Base-by-base conservation (phyloP, 2,888 invertebrate species). In the Thymelicus sylvestris region DNA sequence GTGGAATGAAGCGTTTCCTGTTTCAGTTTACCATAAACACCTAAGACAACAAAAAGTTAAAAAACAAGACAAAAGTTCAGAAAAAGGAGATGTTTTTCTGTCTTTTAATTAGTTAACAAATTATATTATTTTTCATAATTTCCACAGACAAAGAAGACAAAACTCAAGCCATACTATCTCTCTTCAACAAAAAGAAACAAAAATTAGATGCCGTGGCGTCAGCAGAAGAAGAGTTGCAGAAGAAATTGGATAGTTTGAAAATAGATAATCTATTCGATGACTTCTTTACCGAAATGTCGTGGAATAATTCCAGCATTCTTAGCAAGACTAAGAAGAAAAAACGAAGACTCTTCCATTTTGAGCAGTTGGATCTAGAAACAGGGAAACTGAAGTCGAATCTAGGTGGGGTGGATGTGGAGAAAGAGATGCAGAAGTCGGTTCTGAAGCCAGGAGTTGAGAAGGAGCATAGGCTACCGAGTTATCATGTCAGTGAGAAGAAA, bases 371-470 rank as follows among this genome's bases (percentile, higher is more conserved):
- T 70, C 59, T 81, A 68, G 89, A 92, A 48, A 90, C 90, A 1
- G 91, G 93, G 10, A 90, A 90, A 74, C 79, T 94, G 3, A 88
- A 93, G 67, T 89, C 94, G 0, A 86, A 88, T 7, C 78, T 91
- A 6, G 90, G 94, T 4, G 80, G 81, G 5, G 88, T 92, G 3
- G 89, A 95, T 78, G 85, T 94, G 55, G 94, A 95, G 6, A 93
- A 95, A 75, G 87, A 95, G 73, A 91, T 97, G 87, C 86, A 95
- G 77, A 96, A 95, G 74, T 95, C 96, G 59, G 91, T 94, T 2
- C 83, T 97, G 71, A 94, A 94, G 64, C 95, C 96, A 0, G 96
- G 96, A 0, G 95, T 96, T 78, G 97, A 97, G 79, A 94, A 95
- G 78, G 87, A 95, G 64, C 94, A 95, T 72, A 77, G 88, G 4